phyloP scores from a whole-genome alignment of 1,140 invertebrate species.

The Dufourea novaeangliae region DNA sequence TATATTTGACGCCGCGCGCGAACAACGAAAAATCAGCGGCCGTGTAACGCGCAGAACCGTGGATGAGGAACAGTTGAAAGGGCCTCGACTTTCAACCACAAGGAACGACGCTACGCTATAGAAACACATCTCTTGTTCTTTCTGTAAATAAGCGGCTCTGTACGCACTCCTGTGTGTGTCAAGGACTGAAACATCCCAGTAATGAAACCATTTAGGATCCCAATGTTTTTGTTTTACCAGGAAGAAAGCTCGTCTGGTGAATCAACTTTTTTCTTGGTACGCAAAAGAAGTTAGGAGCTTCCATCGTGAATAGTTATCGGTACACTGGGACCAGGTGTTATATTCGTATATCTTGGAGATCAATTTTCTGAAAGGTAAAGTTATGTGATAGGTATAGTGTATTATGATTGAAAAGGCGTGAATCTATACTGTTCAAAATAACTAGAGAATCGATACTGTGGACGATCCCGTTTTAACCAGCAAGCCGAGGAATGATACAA shows the following conservation, averaged over 20 bases:
- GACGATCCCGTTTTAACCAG: no score
- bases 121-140: not conserved
- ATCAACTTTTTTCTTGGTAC: not conserved
- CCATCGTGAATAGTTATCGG: no score
- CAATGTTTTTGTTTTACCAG: not conserved
- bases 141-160: not conserved
- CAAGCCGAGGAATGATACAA: no score
- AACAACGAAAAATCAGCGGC: conserved; percentile 11
- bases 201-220: not conserved
- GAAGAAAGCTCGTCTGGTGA: not conserved
- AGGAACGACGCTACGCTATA: not conserved
- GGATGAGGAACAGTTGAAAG: not conserved
- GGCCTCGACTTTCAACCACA: conserved; percentile 4
- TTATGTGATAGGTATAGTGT: no score
- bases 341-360: no score
- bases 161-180: not conserved
- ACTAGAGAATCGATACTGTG: no score
- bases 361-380: no score
- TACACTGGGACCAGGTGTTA: no score
- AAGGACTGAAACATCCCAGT: conserved; percentile 2
- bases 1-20: conserved; percentile 16
- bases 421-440: no score
- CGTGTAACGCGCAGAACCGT: not conserved
- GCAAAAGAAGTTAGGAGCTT: not conserved
- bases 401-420: no score